phyloP scores from a whole-genome alignment of 2,888 invertebrate species.

The Metallyticus violacea region DNA sequence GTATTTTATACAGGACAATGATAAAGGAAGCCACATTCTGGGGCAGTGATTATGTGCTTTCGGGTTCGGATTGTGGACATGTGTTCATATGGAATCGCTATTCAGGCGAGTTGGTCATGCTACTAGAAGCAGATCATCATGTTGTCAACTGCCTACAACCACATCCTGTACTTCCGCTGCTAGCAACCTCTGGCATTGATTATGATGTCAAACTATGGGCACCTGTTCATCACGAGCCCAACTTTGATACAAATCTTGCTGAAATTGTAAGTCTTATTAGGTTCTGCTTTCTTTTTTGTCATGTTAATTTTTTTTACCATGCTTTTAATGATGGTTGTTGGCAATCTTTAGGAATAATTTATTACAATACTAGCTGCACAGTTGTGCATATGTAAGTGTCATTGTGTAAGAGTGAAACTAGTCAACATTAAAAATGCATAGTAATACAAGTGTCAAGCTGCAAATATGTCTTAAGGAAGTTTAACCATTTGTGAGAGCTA shows the following conservation, averaged over 20 bases:
- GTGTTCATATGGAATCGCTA: conserved; percentile 78
- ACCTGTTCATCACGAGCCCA: conserved; percentile 60
- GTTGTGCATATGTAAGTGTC: too few relatives aligned
- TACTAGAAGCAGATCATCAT: conserved; percentile 77
- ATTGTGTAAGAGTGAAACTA: too few relatives aligned
- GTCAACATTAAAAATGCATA: too few relatives aligned
- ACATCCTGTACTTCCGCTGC: conserved; percentile 70
- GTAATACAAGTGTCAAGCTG: too few relatives aligned
- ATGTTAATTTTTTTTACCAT: too few relatives aligned
- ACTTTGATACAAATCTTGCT: conserved; percentile 61
- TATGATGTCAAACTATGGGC: conserved; percentile 84
- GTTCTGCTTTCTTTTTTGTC: too few relatives aligned
- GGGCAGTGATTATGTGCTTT: conserved; percentile 77
- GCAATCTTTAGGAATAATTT: too few relatives aligned
- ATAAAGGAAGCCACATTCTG: conserved; percentile 85
- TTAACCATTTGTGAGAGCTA: too few relatives aligned
- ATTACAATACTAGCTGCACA: too few relatives aligned
- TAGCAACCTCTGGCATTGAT: conserved; percentile 85
- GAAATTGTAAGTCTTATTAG: conserved; percentile 59
- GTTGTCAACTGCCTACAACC: conserved; percentile 84
- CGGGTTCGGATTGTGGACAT: conserved; percentile 87
- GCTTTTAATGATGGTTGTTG: too few relatives aligned
- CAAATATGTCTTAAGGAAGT: too few relatives aligned
- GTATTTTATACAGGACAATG: conserved; percentile 73
- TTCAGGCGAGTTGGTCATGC: conserved; percentile 67